These are phyloP conservation scores for Melanogrammus aeglefinus DNA, from an alignment of 2,797 vertebrate species.

Conservation along the genomic window DNA sequence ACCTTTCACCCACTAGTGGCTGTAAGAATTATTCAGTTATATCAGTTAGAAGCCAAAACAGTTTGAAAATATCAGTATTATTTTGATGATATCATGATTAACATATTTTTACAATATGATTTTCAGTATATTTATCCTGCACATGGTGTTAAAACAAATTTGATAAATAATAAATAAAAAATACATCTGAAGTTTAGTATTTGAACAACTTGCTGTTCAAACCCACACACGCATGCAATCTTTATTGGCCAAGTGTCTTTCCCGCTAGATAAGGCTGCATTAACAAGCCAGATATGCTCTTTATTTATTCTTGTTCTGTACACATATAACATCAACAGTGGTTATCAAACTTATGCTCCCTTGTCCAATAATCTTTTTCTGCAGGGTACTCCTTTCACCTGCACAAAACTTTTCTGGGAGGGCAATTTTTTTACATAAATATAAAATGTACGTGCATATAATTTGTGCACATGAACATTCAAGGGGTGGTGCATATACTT, in stretches of 20 bases:
- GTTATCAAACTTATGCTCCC: too few species aligned
- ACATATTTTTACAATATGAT: neutral
- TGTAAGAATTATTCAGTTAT: neutral
- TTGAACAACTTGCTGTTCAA: neutral
- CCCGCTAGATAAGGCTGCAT: neutral
- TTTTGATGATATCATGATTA: neutral
- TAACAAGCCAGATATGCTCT: neutral
- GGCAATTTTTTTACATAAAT: too few species aligned
- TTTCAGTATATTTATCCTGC: neutral
- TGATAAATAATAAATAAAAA: neutral
- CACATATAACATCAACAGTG: neutral
- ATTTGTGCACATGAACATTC: too few species aligned
- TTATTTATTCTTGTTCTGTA: neutral
- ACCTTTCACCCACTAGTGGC: neutral
- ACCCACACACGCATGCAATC: neutral
- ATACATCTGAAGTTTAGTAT: neutral
- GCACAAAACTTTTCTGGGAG: too few species aligned
- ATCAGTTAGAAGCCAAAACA: neutral
- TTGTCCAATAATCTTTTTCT: too few species aligned
- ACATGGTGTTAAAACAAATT: neutral
- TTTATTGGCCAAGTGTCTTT: neutral
- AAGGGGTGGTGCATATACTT: too few species aligned
- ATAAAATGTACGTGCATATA: too few species aligned
- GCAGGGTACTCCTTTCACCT: too few species aligned
- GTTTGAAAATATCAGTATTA: neutral